Evolutionary conservation across 1,140 invertebrate species (phyloP).

Genomic region (Lepidurus couesii): DNA sequence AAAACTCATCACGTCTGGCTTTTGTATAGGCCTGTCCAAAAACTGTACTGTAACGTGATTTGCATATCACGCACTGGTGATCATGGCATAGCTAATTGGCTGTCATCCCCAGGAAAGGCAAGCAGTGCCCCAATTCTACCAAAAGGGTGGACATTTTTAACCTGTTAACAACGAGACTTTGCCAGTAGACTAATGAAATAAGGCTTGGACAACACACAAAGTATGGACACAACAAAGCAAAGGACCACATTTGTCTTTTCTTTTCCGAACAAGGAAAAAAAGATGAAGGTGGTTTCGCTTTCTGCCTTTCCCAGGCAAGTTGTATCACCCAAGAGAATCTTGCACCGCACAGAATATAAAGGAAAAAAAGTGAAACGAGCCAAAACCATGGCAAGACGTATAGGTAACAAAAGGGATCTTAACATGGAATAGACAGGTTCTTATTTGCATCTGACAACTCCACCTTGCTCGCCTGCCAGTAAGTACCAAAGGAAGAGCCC

Average conservation of each 20-base stretch:
- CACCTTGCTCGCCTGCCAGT: slow-evolving; percentile 12
- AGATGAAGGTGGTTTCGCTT: not conserved
- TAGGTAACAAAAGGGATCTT: not conserved
- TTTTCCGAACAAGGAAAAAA: not conserved
- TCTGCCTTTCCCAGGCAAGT: not conserved
- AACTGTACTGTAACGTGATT: not conserved
- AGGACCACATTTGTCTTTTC: not conserved
- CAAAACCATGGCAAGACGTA: not conserved
- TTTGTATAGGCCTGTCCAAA: not conserved
- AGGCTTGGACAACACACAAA: no score
- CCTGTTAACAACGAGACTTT: no score
- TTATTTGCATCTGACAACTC: slow-evolving; percentile 19
- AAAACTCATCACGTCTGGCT: not conserved
- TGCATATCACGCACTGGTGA: slow-evolving; percentile 2
- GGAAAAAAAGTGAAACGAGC: not conserved
- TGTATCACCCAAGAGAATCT: not conserved
- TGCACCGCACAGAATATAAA: not conserved
- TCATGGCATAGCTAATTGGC: not conserved
- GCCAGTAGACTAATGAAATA: no score
- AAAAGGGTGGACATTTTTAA: not conserved
- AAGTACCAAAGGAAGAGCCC: not conserved
- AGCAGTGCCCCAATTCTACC: not conserved
- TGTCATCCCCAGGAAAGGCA: not conserved
- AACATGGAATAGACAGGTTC: not conserved
- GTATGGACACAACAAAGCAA: no score